Evolutionary conservation across 2,888 invertebrate genomes (phyloP), one percentile per base, ranked within the genome.

Genomic region (Perizoma affinitatum): DNA sequence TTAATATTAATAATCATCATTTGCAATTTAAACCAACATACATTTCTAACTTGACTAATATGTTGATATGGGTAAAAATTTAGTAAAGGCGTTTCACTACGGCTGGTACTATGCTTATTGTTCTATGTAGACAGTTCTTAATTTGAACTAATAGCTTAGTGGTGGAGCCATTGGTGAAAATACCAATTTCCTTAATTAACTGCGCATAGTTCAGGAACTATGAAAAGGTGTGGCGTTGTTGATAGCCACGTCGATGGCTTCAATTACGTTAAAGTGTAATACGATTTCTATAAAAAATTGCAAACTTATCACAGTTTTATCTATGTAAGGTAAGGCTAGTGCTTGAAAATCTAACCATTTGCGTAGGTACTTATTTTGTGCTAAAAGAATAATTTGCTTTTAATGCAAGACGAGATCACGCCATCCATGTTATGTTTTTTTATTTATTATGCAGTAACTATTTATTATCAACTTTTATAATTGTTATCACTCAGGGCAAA

Each of bases 181-280:
- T 84, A 87, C 87, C 91, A 91, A 92, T 92, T 92, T 91, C 90
- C 88, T 89, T 92, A 91, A 92, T 92, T 90, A 92, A 91, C 86
- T 80, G 81, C 80, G 79, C 74, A 79, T 72, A 80, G 67, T 86
- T 84, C 89, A 83, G 83, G 85, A 82, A 79, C 81, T 79, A 79
- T 82, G 82, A 80, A 83, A 74, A 89, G 91, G 92, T 84, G 91
- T 75, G 91, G 90, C 88, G 61, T 66, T 66, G 76, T 75, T 78
- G 80, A 82, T 85, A 87, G 83, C 79, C 81, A 75, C 72, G 74
- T 73, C 88, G 84, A 84, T 86, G 82, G 79, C 79, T 82, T 80
- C 81, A 81, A 87, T 88, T 85, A 86, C 78, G 76, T 65, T 79
- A 78, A 79, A 84, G 78, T 79, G 75, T 77, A 73, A 70, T 80